Percentiles rank a stretch among this genome's conserved stretches.
These are phyloP conservation scores for Drosophila dives DNA, from an alignment of 2,888 invertebrate species.

Conservation along the genomic window DNA sequence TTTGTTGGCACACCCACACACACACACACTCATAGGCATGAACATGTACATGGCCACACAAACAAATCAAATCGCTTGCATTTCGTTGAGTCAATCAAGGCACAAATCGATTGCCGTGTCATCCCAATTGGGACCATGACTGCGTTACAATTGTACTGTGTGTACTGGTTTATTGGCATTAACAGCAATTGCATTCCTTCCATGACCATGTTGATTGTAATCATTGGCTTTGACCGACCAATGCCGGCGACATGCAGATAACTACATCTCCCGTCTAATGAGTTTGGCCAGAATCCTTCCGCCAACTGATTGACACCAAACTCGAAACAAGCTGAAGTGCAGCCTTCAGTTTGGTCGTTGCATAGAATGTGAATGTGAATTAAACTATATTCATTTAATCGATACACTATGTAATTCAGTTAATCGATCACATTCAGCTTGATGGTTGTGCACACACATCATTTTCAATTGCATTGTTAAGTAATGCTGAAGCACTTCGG, in stretches of 20 bases:
- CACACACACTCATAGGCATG: not conserved
- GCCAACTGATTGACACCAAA: constrained; percentile 40
- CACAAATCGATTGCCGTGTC: constrained; percentile 57
- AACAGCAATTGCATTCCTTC: constrained; percentile 64
- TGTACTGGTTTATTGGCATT: constrained; percentile 41
- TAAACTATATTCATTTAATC: not conserved
- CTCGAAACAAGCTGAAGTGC: constrained; percentile 18
- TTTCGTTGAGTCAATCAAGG: constrained; percentile 66
- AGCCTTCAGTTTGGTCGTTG: not conserved
- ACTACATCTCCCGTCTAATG: constrained; percentile 43
- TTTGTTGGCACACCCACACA: constrained; percentile 43
- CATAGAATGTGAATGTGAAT: not conserved
- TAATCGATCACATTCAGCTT: constrained; percentile 48
- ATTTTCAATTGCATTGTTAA: constrained; percentile 53
- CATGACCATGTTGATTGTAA: constrained; percentile 55
- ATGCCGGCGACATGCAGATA: constrained; percentile 30
- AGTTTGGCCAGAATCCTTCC: constrained; percentile 32
- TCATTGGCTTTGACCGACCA: constrained; percentile 41
- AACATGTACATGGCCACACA: constrained; percentile 1
- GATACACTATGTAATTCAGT: constrained; percentile 6
- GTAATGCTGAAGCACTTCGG: constrained; percentile 46
- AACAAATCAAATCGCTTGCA: constrained; percentile 33
- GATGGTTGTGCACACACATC: constrained; percentile 29
- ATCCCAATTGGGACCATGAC: constrained; percentile 54
- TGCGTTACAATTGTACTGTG: constrained; percentile 24